Evolutionary conservation across 2,797 vertebrate genomes (phyloP), one percentile per base, ranked within the genome.

Genomic region (Cyprinodon diabolis): DNA sequence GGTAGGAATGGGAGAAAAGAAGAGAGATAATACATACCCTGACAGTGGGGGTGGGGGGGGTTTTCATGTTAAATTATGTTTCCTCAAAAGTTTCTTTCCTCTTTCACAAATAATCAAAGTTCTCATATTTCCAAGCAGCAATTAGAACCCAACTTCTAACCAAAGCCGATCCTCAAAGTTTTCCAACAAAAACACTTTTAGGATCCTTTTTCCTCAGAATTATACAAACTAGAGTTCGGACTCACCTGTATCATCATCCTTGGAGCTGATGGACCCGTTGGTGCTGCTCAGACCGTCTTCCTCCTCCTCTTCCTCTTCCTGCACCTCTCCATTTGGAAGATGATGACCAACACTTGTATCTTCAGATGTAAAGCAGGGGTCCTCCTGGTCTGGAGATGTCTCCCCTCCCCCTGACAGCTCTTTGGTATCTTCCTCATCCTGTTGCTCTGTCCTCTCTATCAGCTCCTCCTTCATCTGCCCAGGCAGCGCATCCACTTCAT

Each of bases 241-340:
- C 96, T 96, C 91, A 99, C 97, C 95, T 72, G 74, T 87, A 66
- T 95, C 94, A 15, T 95, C 95, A 54, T 95, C 95, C 74, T 90
- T 95, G 87, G 94, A 94, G 88, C 91, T 69, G 82, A 92, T 77
- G 74, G 87, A 96, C 79, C 87, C 93, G 14, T 82, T 93, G 79
- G 86, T 93, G 87, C 93, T 85, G 3, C 90, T 93, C 21, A 91
- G 85, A 40, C 88, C 92, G 66, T 95, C 94, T 84, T 84, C 93
- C 2, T 92, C 93, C 4, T 91, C 92, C 0, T 89, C 90, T 1
- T 86, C 87, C 35, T 90, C 89, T 12, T 90, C 90, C 0, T 74
- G 84, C 48, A 81, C 72, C 35, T 93, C 90, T 82, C 86, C 93
- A 73, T 94, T 94, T 74, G 70, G 84, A 79, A 89, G 83, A 72